Percentiles rank a stretch among this genome's conserved stretches.
These are phyloP conservation scores for Merluccius polli DNA, from an alignment of 2,797 vertebrate species.

Conservation along the genomic window DNA sequence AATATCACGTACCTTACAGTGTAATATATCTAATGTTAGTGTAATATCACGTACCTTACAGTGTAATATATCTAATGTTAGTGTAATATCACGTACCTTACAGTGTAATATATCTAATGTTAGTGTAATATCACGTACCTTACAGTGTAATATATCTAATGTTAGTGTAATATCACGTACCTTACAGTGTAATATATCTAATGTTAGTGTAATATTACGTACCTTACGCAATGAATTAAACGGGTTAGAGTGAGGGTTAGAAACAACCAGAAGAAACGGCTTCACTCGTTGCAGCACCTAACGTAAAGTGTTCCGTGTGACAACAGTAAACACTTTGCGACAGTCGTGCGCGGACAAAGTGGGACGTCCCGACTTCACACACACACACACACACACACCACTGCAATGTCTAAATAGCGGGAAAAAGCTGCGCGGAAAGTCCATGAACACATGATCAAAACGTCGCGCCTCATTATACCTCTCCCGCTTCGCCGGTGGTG, in stretches of 20 bases:
- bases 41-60: too few relatives aligned
- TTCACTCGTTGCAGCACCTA: slow-evolving; percentile 46
- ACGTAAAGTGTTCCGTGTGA: slow-evolving; percentile 45
- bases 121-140: too few relatives aligned
- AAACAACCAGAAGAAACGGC: slow-evolving; percentile 13
- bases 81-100: too few relatives aligned
- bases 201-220: slow-evolving; percentile 17
- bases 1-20: too few relatives aligned
- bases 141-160: too few relatives aligned
- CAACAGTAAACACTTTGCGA: slow-evolving; percentile 51
- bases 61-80: too few relatives aligned
- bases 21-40: too few relatives aligned
- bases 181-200: too few relatives aligned
- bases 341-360: slow-evolving; percentile 34
- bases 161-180: slow-evolving; percentile 48
- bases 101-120: too few relatives aligned
- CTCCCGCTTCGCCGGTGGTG: too few relatives aligned
- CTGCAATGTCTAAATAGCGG: too few relatives aligned
- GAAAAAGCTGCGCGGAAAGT: neutral
- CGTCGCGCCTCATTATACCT: neutral
- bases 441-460: neutral
- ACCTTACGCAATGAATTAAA: slow-evolving; percentile 60
- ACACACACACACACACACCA: too few relatives aligned
- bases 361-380: slow-evolving; percentile 7
- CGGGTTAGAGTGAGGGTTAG: slow-evolving; percentile 3